A percentile compares a stretch with the other conserved stretches of the same genome.
Evolutionary conservation across 2,113 vertebrate genomes (phyloP).

Genomic region (Gila orcuttii): DNA sequence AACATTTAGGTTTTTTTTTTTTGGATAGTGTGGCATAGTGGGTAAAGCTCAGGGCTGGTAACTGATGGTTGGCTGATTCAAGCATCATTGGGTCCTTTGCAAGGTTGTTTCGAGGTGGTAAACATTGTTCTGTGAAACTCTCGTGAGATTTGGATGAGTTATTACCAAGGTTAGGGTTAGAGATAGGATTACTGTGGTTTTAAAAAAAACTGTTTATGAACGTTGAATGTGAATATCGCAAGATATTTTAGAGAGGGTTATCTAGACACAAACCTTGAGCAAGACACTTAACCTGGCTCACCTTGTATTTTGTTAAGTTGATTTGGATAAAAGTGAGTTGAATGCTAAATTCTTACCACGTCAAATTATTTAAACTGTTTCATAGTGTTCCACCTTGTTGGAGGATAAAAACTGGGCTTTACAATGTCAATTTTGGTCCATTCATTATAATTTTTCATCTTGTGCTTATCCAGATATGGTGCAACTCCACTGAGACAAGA

Average conservation of each 20-base stretch:
- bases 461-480: constrained; percentile 83
- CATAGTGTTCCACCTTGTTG: not conserved
- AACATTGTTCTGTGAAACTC: not conserved
- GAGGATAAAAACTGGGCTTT: not conserved
- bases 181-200: not conserved
- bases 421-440: not conserved
- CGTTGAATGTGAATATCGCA: not conserved
- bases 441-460: not conserved
- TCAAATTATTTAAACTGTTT: not conserved
- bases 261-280: not conserved
- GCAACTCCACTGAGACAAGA: constrained; percentile 81
- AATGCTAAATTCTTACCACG: not conserved
- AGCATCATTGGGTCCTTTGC: not conserved
- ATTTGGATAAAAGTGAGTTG: not conserved
- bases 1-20: not conserved
- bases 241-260: not conserved
- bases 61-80: not conserved
- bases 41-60: not conserved
- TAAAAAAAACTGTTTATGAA: not conserved
- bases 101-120: not conserved
- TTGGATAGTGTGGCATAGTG: not conserved
- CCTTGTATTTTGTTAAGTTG: too few species aligned
- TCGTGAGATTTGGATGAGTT: not conserved
- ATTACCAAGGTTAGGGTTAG: not conserved
- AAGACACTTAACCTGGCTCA: not conserved